Conservation (phyloP, 2,113 vertebrate genomes). For the Bungarus multicinctus region DNA sequence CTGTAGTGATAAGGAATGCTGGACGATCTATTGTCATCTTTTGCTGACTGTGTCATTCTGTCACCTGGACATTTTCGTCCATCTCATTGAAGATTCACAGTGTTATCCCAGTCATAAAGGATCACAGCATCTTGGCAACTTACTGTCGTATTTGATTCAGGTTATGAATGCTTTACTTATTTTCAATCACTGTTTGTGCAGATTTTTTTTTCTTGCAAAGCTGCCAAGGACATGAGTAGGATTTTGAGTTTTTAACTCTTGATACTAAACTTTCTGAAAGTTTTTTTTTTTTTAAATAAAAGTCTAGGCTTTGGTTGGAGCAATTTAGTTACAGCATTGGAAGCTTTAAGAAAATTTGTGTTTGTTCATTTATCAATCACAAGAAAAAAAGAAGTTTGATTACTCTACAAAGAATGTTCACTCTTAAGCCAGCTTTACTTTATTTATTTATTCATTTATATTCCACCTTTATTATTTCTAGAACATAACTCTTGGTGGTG, state of each 20-base stretch:
- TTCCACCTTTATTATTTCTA: not conserved
- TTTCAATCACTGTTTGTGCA: slow-evolving; percentile 37
- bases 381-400: not conserved
- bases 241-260: slow-evolving; percentile 38
- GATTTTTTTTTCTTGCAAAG: slow-evolving; percentile 19
- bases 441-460: not conserved
- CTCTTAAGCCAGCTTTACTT: not conserved
- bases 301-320: not conserved
- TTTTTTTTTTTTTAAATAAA: not conserved
- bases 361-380: not conserved
- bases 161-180: slow-evolving; percentile 38
- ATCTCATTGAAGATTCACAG: slow-evolving; percentile 49
- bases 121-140: slow-evolving; percentile 53
- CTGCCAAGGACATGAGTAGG: slow-evolving; percentile 39
- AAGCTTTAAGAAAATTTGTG: not conserved
- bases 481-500: not conserved
- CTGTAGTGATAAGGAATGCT: slow-evolving; percentile 12
- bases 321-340: not conserved
- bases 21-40: slow-evolving; percentile 21
- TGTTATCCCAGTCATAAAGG: slow-evolving; percentile 57
- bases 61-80: slow-evolving; percentile 46
- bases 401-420: not conserved
- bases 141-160: slow-evolving; percentile 61
- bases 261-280: not conserved
- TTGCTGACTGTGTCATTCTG: slow-evolving; percentile 58